These are phyloP conservation scores for Lepidurus couesii DNA, from an alignment of 1,140 invertebrate species.

Conservation along the genomic window DNA sequence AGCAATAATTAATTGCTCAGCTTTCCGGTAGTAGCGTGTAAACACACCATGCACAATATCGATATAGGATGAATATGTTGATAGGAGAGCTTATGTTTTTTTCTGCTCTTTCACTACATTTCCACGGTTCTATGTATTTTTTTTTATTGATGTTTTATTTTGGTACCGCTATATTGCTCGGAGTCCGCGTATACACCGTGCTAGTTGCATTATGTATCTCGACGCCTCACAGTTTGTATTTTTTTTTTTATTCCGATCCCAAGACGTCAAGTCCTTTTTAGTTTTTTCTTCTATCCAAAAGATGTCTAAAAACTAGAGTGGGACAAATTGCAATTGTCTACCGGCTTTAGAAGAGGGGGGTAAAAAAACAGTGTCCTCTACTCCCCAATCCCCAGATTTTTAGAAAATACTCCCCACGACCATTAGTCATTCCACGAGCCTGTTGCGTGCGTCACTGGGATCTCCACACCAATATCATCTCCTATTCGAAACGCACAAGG, in stretches of 20 bases:
- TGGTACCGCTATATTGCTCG: no score
- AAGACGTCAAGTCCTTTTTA: neutral
- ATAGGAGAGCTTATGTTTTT: neutral
- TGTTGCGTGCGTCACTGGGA: neutral
- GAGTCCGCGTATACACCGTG: neutral
- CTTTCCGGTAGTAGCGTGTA: neutral
- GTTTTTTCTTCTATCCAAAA: neutral
- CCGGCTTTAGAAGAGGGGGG: neutral
- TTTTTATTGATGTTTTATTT: no score
- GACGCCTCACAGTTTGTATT: neutral
- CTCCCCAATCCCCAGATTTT: no score
- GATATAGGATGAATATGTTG: neutral
- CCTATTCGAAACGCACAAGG: no score
- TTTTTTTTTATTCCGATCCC: neutral
- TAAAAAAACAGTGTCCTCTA: no score
- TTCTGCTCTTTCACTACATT: neutral
- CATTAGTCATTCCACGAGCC: slow-evolving; percentile 2
- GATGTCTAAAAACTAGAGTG: neutral
- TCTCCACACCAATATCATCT: no score
- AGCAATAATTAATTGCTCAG: slow-evolving; percentile 2
- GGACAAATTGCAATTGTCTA: neutral
- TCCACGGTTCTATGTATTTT: no score
- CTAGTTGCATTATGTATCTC: slow-evolving; percentile 7
- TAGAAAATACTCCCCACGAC: neutral
- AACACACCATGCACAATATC: neutral